phyloP scores from a whole-genome alignment of 2,113 vertebrate genomes.

The Suncus etruscus region DNA sequence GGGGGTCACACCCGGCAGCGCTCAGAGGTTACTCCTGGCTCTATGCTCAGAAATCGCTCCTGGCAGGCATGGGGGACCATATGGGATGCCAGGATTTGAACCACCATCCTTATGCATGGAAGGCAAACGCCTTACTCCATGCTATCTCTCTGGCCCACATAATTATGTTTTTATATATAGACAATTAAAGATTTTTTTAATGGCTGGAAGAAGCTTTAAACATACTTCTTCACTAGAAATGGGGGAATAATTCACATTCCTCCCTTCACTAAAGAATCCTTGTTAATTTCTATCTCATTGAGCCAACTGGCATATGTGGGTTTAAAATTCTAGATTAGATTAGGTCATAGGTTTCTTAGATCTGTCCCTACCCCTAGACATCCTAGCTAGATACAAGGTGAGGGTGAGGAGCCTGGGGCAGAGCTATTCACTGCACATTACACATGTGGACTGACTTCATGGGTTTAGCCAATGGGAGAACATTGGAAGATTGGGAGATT shows the following conservation, averaged over 20 bases:
- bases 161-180: constrained; percentile 3
- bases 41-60: too few relatives aligned
- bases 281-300: constrained; percentile 35
- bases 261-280: neutral
- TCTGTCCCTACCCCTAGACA: neutral
- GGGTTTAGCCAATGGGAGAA: neutral
- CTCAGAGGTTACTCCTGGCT: too few relatives aligned
- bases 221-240: constrained; percentile 9
- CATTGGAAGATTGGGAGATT: neutral
- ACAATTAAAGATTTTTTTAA: neutral
- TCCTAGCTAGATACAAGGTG: fast-evolving
- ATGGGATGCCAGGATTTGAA: too few relatives aligned
- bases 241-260: neutral
- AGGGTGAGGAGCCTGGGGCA: fast-evolving
- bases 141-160: too few relatives aligned
- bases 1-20: too few relatives aligned
- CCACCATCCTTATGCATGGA: too few relatives aligned
- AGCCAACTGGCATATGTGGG: neutral
- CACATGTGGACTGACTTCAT: neutral
- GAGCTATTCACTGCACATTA: neutral
- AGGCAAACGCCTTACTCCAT: too few relatives aligned
- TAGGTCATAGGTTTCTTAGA: neutral
- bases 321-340: neutral
- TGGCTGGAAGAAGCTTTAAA: constrained; percentile 5
- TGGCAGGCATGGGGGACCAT: too few relatives aligned